Conservation (phyloP, 2,797 vertebrate species). For the Macroramphosus scolopax region DNA sequence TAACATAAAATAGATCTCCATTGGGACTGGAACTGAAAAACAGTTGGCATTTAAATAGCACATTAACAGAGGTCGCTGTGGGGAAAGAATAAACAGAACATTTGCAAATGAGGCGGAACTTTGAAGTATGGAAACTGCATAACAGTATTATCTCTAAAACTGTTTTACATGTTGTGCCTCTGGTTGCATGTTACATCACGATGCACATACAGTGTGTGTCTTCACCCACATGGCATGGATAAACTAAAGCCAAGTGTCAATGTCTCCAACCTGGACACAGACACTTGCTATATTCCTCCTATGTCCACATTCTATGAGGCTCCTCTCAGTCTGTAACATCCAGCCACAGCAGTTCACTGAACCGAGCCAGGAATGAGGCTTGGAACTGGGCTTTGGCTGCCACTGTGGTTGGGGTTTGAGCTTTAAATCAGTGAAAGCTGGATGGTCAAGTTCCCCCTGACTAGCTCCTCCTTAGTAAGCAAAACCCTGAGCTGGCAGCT, state of each 20-base stretch:
- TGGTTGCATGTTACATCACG: no score
- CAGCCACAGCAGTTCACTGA: conserved; percentile 54
- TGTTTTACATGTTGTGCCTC: no score
- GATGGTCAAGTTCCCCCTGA: conserved; percentile 30
- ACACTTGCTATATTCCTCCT: conserved; percentile 6
- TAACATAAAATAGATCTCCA: no score
- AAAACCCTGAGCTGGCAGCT: conserved; percentile 38
- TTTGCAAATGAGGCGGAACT: no score
- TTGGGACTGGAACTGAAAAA: no score
- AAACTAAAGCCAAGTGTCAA: conserved; percentile 4
- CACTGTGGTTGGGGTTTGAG: conserved; percentile 28
- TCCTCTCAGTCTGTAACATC: conserved; percentile 65
- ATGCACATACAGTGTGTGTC: no score
- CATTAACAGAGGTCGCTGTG: no score
- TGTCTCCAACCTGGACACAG: conserved; percentile 12
- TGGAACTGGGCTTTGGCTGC: conserved; percentile 47
- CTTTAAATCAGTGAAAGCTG: conserved; percentile 46
- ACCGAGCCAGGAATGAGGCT: conserved; percentile 59
- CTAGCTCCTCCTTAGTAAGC: conserved; percentile 47
- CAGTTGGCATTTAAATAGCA: no score
- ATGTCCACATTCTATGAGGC: conserved; percentile 45
- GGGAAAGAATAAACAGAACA: no score
- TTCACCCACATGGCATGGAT: no score
- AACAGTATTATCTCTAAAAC: no score
- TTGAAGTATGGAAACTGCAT: no score